phyloP scores from a whole-genome alignment of 92 coral and sea anemone genomes.

The Epizoanthus rinbou region DNA sequence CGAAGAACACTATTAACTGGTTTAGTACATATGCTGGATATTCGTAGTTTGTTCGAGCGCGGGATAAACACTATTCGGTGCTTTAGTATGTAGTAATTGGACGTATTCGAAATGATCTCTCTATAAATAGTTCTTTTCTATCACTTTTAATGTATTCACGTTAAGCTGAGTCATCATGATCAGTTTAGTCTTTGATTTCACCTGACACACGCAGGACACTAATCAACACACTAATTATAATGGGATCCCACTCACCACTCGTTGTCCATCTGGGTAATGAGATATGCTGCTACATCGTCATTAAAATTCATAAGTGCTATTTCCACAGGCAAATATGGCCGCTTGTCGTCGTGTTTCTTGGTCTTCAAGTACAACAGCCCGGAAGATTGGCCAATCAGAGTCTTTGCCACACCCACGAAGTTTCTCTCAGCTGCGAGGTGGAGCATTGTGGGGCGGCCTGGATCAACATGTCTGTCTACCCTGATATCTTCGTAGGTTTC shows the following conservation, averaged over 20 bases:
- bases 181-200: too few relatives aligned
- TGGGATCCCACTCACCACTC: constrained; percentile 55
- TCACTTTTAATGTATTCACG: too few relatives aligned
- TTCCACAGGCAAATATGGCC: constrained; percentile 66
- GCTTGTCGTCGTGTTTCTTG: constrained; percentile 52
- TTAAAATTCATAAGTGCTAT: constrained; percentile 57
- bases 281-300: constrained; percentile 68
- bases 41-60: too few relatives aligned
- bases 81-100: too few relatives aligned
- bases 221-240: not conserved
- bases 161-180: too few relatives aligned
- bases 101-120: too few relatives aligned
- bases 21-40: too few relatives aligned
- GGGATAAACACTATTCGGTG: too few relatives aligned
- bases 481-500: constrained; percentile 74
- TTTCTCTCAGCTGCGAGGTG: constrained; percentile 78
- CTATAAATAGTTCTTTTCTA: too few relatives aligned
- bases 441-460: constrained; percentile 60
- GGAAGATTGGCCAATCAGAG: constrained; percentile 67
- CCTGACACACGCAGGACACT: too few relatives aligned
- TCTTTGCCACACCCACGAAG: constrained; percentile 69
- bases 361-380: constrained; percentile 73
- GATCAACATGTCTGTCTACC: constrained; percentile 57
- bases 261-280: constrained; percentile 69
- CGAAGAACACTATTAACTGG: too few relatives aligned